Evolutionary conservation across 2,888 invertebrate species (phyloP).

Genomic region (Agrochola macilenta): DNA sequence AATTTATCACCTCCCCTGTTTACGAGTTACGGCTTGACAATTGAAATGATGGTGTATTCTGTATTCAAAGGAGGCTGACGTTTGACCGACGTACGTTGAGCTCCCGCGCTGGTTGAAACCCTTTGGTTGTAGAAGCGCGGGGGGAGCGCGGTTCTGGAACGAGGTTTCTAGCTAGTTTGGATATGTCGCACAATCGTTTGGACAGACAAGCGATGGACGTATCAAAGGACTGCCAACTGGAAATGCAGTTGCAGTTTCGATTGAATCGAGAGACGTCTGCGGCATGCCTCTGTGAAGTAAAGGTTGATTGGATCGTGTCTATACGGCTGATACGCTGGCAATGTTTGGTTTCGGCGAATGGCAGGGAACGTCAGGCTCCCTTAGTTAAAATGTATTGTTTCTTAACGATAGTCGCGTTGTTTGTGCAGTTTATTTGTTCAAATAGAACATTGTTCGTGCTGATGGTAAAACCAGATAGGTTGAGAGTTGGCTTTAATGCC

Average conservation of each 20-base stretch:
- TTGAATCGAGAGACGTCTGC: conserved; percentile 89
- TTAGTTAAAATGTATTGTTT: conserved; percentile 68
- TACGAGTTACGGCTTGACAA: conserved; percentile 88
- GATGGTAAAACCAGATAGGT: conserved; percentile 53
- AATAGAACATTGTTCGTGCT: conserved; percentile 62
- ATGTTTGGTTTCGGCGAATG: conserved; percentile 79
- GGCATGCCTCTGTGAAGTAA: conserved; percentile 84
- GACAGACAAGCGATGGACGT: conserved; percentile 90
- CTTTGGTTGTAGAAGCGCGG: conserved; percentile 62
- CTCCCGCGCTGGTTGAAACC: conserved; percentile 68
- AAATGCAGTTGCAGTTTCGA: conserved; percentile 89
- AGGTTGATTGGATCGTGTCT: conserved; percentile 89
- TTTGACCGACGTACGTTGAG: conserved; percentile 72
- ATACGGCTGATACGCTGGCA: conserved; percentile 78
- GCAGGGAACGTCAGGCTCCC: conserved; percentile 64
- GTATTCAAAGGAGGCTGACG: conserved; percentile 81
- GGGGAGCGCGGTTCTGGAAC: conserved; percentile 66
- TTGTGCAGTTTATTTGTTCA: conserved; percentile 59
- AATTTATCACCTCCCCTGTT: conserved; percentile 89
- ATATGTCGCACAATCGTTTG: conserved; percentile 84
- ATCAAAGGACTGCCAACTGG: conserved; percentile 88
- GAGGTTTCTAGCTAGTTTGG: conserved; percentile 77
- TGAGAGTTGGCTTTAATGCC: conserved; percentile 29
- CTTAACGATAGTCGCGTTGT: conserved; percentile 62
- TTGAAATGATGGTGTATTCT: conserved; percentile 87